Evolutionary conservation across 2,888 invertebrate species (phyloP), one percentile per base, ranked within the genome.

Genomic region (Orchesella flavescens): DNA sequence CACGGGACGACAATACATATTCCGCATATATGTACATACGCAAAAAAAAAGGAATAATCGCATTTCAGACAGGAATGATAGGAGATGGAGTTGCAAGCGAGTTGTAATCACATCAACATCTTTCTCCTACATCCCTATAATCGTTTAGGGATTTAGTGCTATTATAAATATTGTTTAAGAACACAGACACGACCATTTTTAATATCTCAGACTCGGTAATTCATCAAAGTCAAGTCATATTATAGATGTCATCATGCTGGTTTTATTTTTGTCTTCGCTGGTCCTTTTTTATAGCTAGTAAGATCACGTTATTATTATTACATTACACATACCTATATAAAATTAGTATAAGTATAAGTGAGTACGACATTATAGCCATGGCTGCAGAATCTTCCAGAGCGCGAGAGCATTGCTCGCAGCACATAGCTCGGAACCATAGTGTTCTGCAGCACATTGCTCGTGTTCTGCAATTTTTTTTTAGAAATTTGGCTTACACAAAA

Each of bases 1-100:
- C 23, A 77, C 17, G 44, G 77, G 68, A 77, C 77, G 44, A 63
- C 43, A 66, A 23, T 69, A 49, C 49, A 80, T 78, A 79, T 81
- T 79, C 83, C 83, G 83, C 83, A 84, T 84, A 84, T 78, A 61
- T 76, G 78, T 84, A 84, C 78, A 74, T 78, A 83, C 78, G 83
- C 72, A 83, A 73, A 77, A 49, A 34, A 61, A 17, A 68, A 76
- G 10, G 71, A 69, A 59, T 66, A 73, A 17, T 46, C 81, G 69
- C 81, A 80, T 80, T 80, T 73, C 71, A 61, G 43, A 81, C 46
- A 61, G 74, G 69, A 69, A 84, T 44, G 49, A 53, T 49, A 79
- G 75, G 79, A 74, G 75, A 71, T 49, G 74, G 78, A 78, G 83
- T 75, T 84, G 75, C 75, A 77, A 61, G 53, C 66, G 66, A n/a